Conservation (phyloP, 2,888 invertebrate genomes). For the Pelosia muscerda region DNA sequence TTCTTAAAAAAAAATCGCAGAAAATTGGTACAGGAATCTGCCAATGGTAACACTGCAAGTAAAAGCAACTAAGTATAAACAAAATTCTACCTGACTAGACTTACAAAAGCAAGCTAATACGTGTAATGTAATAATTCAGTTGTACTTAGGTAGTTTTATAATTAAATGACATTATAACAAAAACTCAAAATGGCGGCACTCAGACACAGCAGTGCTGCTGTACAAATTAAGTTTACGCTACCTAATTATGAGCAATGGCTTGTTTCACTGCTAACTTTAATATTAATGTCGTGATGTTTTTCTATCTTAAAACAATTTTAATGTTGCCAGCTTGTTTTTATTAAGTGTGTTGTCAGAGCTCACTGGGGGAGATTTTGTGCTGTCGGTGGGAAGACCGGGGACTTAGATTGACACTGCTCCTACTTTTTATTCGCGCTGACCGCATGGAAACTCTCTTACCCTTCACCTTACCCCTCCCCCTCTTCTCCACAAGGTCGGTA, state of each 20-base stretch:
- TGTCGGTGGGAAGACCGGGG: too few relatives aligned
- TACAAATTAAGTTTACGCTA: constrained; percentile 72
- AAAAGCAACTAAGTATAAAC: too few relatives aligned
- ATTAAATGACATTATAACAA: constrained; percentile 37
- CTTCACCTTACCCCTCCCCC: too few relatives aligned
- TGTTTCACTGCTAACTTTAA: constrained; percentile 61
- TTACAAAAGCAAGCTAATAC: background rate
- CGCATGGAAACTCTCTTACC: too few relatives aligned
- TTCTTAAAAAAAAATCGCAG: too few relatives aligned
- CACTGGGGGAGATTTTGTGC: too few relatives aligned
- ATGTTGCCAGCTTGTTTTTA: constrained; percentile 36
- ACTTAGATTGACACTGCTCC: too few relatives aligned
- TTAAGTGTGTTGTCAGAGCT: too few relatives aligned
- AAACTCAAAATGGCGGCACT: constrained; percentile 51
- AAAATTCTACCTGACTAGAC: background rate
- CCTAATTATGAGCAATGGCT: constrained; percentile 81
- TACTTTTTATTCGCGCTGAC: too few relatives aligned
- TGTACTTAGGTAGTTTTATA: constrained; percentile 14
- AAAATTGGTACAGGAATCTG: background rate
- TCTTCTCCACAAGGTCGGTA: too few relatives aligned
- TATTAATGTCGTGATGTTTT: constrained; percentile 62
- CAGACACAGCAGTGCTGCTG: constrained; percentile 38
- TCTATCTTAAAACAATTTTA: constrained; percentile 53
- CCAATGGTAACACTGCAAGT: background rate
- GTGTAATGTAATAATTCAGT: background rate